Base-by-base conservation (phyloP, 2,888 invertebrate species). In the Hanleya hanleyi region DNA sequence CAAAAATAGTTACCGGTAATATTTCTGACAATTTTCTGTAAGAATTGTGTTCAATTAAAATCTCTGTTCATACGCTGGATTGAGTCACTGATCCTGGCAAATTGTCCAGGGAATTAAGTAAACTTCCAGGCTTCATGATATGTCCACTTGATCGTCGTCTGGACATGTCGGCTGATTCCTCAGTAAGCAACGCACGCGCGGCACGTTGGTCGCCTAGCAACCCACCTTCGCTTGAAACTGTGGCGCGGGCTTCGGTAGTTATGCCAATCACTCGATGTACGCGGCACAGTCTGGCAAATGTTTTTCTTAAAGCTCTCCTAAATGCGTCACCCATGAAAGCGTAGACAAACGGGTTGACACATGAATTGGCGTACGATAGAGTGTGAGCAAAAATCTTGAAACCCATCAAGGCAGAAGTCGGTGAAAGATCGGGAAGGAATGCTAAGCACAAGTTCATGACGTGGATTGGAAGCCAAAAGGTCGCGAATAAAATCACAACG, bases 271-370 rank as follows among this genome's bases (percentile, higher is more conserved):
- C 61, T 32, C 62, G 29, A 57, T 74, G 69, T 49, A 79, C 81
- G 29, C 75, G 72, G 15, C 73, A 73, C 29, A 84, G 71, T 18
- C 70, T 69, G 1, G 84, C 84, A 57, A 87, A 83, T 3, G 85
- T 84, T 67, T 84, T 84, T n/a, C 81, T 77, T 67, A 87, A 83
- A 0, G 87, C 84, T 70, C 86, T 84, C 15, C 85, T 76, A 74
- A 88, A 88, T 7, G 86, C 86, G 71, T 88, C 88, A 35, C 87
- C 86, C 50, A 87, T 77, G 75, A 86, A 87, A 29, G 85, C 85
- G 76, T 88, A 88, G 29, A 88, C 86, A 47, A 87, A 84, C 3
- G 88, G 88, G 72, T 88, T 88, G 32, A 88, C 84, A 77, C 85
- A 86, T 6, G 86, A 86, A 75, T 84, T 87, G 61, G 85, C 84